Conservation (phyloP, 1,140 invertebrate genomes). For the Tenebrio molitor region DNA sequence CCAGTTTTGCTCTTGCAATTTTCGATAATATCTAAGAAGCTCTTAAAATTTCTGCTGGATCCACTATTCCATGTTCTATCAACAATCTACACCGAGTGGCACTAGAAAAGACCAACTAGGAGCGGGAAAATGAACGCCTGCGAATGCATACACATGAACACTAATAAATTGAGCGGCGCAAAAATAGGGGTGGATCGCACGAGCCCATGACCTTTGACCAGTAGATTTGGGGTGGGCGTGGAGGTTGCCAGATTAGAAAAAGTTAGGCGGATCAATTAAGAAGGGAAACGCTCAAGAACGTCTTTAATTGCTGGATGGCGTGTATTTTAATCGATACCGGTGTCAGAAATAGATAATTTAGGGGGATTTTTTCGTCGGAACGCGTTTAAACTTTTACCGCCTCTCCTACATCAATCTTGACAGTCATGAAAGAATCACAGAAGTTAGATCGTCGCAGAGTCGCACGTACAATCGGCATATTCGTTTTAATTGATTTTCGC, state of each 20-base stretch:
- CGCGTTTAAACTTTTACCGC: slow-evolving; percentile 41
- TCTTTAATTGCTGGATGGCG: slow-evolving; percentile 42
- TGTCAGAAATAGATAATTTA: slow-evolving; percentile 43
- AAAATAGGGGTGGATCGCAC: background rate
- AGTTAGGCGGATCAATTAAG: background rate
- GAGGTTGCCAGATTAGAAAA: no score
- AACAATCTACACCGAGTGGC: slow-evolving; percentile 44
- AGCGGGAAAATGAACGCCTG: slow-evolving; percentile 46
- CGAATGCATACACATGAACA: slow-evolving; percentile 48
- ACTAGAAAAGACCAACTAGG: slow-evolving; percentile 43
- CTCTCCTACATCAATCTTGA: slow-evolving; percentile 42
- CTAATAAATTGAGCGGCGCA: slow-evolving; percentile 25
- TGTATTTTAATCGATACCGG: slow-evolving; percentile 41
- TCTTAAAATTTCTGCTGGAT: slow-evolving; percentile 43
- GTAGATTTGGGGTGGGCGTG: no score
- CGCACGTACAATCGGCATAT: slow-evolving; percentile 4
- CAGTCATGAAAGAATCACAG: slow-evolving; percentile 37
- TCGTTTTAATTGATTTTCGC: slow-evolving; percentile 5
- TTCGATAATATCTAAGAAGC: slow-evolving; percentile 41
- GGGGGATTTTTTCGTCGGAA: slow-evolving; percentile 28
- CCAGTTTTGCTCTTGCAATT: slow-evolving; percentile 25
- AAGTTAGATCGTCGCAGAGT: slow-evolving; percentile 25
- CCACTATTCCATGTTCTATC: slow-evolving; percentile 49
- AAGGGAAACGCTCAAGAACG: slow-evolving; percentile 14
- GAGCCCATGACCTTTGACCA: no score